Evolutionary conservation across 2,888 invertebrate genomes (phyloP).

Genomic region (Eupithecia centaureata): DNA sequence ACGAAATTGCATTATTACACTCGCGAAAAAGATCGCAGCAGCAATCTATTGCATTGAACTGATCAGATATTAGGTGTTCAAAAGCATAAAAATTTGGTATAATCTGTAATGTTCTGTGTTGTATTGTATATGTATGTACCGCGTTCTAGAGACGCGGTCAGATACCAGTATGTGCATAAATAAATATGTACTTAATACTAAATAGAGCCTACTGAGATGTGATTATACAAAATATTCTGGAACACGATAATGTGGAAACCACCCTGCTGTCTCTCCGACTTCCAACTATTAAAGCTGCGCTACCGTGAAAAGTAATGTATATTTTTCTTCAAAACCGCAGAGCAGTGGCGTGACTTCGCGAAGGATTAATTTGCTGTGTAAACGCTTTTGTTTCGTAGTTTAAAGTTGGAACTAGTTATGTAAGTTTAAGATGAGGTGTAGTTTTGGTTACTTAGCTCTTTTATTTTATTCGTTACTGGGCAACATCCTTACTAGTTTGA

Average conservation of each 20-base stretch:
- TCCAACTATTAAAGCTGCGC: conserved; percentile 27
- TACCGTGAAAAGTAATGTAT: conserved; percentile 30
- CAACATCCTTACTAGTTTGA: neutral
- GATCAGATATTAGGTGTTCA: too few species aligned
- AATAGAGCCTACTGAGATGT: too few species aligned
- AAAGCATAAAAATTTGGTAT: too few species aligned
- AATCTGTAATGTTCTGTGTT: too few species aligned
- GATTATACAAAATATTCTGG: neutral
- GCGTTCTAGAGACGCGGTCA: too few species aligned
- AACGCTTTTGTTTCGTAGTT: conserved; percentile 21
- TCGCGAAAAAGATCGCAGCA: too few species aligned
- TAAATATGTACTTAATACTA: too few species aligned
- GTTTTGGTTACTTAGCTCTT: neutral
- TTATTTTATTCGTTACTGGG: neutral
- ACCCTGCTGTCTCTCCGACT: conserved; percentile 12
- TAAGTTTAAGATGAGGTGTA: conserved; percentile 2
- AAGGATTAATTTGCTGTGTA: conserved; percentile 29
- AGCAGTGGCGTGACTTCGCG: conserved; percentile 23
- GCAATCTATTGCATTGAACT: too few species aligned
- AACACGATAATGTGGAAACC: neutral
- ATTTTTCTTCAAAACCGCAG: conserved; percentile 22
- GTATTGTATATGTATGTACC: too few species aligned
- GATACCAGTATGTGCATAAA: too few species aligned
- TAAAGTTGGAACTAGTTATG: conserved; percentile 1
- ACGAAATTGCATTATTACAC: neutral